Conservation (phyloP, 2,888 invertebrate species). For the Spodoptera exigua region DNA sequence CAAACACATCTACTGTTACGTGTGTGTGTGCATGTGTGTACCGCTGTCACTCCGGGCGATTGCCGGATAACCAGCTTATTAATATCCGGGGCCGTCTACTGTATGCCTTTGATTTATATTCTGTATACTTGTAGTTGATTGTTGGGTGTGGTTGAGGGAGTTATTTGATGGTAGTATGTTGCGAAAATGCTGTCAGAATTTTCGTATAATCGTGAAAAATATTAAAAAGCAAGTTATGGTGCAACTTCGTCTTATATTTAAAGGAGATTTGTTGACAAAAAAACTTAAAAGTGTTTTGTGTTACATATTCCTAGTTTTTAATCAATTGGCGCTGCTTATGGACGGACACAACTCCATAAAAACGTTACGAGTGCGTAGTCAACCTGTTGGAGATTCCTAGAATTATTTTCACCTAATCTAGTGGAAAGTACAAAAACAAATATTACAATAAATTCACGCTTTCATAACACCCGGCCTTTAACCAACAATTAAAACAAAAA, state of each 20-base stretch:
- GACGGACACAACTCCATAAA: too few species aligned
- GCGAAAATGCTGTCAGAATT: too few species aligned
- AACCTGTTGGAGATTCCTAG: neutral
- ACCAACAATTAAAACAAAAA: slow-evolving; percentile 18
- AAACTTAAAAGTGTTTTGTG: too few species aligned
- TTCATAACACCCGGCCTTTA: slow-evolving; percentile 11
- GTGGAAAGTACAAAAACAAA: neutral
- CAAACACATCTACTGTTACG: slow-evolving; percentile 35
- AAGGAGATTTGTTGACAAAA: too few species aligned
- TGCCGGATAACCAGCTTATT: slow-evolving; percentile 76
- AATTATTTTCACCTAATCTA: too few species aligned
- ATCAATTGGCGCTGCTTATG: too few species aligned
- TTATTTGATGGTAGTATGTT: neutral
- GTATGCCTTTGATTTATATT: slow-evolving; percentile 60
- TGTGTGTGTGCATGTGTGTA: slow-evolving; percentile 52
- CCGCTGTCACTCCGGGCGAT: slow-evolving; percentile 69
- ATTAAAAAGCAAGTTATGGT: neutral
- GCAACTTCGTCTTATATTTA: too few species aligned
- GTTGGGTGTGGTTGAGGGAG: slow-evolving; percentile 11
- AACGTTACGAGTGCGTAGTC: too few species aligned
- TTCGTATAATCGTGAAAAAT: neutral
- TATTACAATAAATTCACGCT: neutral
- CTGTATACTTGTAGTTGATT: slow-evolving; percentile 30
- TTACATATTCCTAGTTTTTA: too few species aligned
- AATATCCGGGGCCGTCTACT: slow-evolving; percentile 76